These are phyloP conservation scores for Megastigmus dorsalis DNA, from an alignment of 2,888 invertebrate genomes.

Conservation along the genomic window DNA sequence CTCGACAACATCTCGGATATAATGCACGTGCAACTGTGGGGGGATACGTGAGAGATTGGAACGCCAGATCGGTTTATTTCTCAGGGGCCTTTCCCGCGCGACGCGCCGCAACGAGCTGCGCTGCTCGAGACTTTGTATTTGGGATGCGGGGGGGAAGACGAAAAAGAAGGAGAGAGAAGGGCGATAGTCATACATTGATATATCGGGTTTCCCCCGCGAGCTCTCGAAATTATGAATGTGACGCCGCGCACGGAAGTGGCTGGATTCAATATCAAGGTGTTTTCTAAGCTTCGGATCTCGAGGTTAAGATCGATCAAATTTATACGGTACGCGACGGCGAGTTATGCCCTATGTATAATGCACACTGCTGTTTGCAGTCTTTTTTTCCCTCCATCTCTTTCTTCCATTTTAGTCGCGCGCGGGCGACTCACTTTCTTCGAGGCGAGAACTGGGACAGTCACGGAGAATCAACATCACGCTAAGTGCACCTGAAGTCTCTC, in stretches of 20 bases:
- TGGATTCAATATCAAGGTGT: slow-evolving; percentile 28
- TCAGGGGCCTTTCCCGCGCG: slow-evolving; percentile 25
- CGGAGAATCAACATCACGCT: slow-evolving; percentile 36
- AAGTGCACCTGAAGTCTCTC: slow-evolving; percentile 18
- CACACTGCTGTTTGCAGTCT: too few relatives aligned
- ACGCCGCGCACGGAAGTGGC: slow-evolving; percentile 1
- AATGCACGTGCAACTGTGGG: neutral
- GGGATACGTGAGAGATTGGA: slow-evolving; percentile 23
- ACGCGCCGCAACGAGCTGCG: too few relatives aligned
- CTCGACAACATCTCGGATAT: neutral
- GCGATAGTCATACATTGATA: slow-evolving; percentile 2
- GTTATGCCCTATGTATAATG: neutral
- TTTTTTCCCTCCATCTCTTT: neutral
- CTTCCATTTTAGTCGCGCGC: neutral
- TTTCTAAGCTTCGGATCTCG: neutral
- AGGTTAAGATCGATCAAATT: slow-evolving; percentile 40
- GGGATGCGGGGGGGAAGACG: neutral
- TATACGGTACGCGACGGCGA: slow-evolving; percentile 8
- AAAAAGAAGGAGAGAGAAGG: neutral
- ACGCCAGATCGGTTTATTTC: slow-evolving; percentile 41
- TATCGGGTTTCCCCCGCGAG: slow-evolving; percentile 11
- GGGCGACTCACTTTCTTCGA: neutral
- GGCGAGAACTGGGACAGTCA: slow-evolving; percentile 38
- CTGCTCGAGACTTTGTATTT: neutral
- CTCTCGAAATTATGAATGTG: slow-evolving; percentile 9